Evolutionary conservation across 2,888 invertebrate species (phyloP).

Genomic region (Toxonevra muliebris): DNA sequence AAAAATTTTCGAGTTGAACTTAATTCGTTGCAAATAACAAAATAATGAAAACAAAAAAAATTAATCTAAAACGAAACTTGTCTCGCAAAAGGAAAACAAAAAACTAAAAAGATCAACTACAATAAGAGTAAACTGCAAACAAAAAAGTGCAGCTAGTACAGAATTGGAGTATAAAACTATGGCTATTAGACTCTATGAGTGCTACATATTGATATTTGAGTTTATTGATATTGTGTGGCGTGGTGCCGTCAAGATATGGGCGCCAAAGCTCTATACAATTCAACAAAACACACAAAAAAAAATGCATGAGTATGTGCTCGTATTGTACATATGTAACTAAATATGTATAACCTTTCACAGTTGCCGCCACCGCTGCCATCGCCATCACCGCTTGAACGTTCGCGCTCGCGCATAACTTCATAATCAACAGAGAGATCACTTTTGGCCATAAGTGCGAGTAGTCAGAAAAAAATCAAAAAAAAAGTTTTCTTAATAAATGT

Average conservation of each 20-base stretch:
- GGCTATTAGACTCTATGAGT: too few species aligned
- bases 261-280: too few species aligned
- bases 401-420: conserved; percentile 6
- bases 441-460: conserved; percentile 1
- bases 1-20: conserved; percentile 39
- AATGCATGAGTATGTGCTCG: too few species aligned
- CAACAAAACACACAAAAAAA: too few species aligned
- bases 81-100: conserved; percentile 2
- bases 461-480: background rate
- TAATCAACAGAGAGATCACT: conserved; percentile 7
- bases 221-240: too few species aligned
- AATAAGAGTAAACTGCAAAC: conserved; percentile 23
- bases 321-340: too few species aligned
- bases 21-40: conserved; percentile 26
- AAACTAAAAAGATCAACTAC: conserved; percentile 8
- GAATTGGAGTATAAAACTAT: conserved; percentile 19
- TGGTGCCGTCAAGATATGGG: too few species aligned
- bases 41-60: conserved; percentile 17
- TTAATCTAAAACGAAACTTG: conserved; percentile 14
- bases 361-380: background rate
- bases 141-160: background rate
- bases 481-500: too few species aligned
- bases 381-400: background rate
- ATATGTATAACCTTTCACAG: conserved; percentile 36
- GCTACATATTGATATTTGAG: too few species aligned